A percentile compares a stretch with the other conserved stretches of the same genome.
Conservation (phyloP, 2,113 vertebrate genomes). For the Orthonyx spaldingii region DNA sequence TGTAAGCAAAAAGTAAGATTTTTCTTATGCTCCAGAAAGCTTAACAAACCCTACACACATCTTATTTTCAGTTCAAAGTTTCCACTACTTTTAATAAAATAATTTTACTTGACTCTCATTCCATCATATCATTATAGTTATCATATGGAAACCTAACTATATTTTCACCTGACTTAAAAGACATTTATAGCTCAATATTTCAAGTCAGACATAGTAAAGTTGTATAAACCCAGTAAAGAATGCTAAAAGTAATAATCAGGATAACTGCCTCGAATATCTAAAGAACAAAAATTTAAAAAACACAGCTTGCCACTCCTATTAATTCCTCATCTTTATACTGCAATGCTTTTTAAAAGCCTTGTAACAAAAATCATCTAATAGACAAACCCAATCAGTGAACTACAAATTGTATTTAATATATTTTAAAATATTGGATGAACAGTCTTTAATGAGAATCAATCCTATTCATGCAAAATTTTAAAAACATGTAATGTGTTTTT, state of each 20-base stretch:
- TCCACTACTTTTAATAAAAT: neutral
- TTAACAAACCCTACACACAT: accelerated
- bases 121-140: neutral
- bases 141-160: neutral
- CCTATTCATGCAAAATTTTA: neutral
- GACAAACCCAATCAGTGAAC: neutral
- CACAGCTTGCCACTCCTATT: neutral
- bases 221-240: neutral
- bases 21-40: neutral
- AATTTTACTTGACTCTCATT: neutral
- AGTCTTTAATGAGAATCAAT: neutral
- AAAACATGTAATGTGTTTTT: neutral
- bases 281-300: neutral
- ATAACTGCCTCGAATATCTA: neutral
- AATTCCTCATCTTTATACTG: neutral
- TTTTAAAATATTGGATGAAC: neutral
- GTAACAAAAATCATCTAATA: neutral
- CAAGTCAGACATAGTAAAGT: neutral
- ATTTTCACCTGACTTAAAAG: neutral
- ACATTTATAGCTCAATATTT: neutral
- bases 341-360: neutral
- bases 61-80: neutral
- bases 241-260: neutral
- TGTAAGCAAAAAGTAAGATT: neutral
- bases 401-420: neutral